phyloP scores from a whole-genome alignment of 2,888 invertebrate species.

The Agrochola lota region DNA sequence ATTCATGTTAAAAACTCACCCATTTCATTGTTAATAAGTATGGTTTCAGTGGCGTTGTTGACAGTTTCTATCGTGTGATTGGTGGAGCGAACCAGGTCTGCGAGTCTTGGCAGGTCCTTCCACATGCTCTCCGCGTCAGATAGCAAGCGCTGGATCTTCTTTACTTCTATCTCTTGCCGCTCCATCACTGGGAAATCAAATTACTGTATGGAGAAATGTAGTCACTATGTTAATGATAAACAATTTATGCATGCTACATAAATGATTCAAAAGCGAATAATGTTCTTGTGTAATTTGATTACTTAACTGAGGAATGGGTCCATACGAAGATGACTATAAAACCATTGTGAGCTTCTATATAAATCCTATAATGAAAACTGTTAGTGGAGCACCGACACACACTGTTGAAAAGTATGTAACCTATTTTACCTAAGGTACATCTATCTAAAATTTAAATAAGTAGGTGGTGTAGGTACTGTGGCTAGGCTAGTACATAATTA shows the following conservation, averaged over 20 bases:
- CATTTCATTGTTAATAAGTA: conserved; percentile 83
- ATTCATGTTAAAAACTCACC: conserved; percentile 76
- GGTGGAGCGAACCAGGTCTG: conserved; percentile 89
- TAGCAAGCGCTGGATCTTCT: conserved; percentile 82
- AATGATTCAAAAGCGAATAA: conserved; percentile 27
- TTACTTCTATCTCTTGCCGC: conserved; percentile 84
- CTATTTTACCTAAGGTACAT: neutral
- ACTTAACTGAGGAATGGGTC: neutral
- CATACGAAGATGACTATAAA: conserved; percentile 1
- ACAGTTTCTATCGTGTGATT: conserved; percentile 92
- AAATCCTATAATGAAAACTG: neutral
- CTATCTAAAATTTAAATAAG: neutral
- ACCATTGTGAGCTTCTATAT: neutral
- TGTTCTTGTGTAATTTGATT: neutral
- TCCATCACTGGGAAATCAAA: conserved; percentile 79
- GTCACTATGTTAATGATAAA: conserved; percentile 11
- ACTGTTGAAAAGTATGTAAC: neutral
- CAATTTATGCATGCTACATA: conserved; percentile 4
- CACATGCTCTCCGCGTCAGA: conserved; percentile 87
- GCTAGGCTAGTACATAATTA: neutral
- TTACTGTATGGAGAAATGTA: neutral
- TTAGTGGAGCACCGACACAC: neutral
- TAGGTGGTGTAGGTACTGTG: neutral
- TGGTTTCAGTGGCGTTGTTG: conserved; percentile 87
- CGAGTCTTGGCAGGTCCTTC: conserved; percentile 87